These are phyloP conservation scores for Timema cristinae DNA, from an alignment of 2,888 invertebrate species.

Conservation along the genomic window DNA sequence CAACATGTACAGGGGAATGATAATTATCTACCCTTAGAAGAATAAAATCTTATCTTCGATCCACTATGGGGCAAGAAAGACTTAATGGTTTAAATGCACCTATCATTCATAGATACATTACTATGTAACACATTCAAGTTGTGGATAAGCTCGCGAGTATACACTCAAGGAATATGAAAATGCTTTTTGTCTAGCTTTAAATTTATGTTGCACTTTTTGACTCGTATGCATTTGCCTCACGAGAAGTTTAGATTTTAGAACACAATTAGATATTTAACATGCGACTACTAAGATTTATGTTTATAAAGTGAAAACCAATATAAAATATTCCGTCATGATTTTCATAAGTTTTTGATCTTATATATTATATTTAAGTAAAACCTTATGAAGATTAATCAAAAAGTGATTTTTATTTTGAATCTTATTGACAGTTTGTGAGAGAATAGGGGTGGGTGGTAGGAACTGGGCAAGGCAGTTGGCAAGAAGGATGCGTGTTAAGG, in stretches of 20 bases:
- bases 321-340: conserved; percentile 5
- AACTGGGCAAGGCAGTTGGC: no score
- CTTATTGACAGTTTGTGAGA: no score
- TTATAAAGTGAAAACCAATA: background rate
- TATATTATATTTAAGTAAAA: background rate
- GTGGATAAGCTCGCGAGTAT: conserved; percentile 10
- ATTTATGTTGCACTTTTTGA: background rate
- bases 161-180: conserved; percentile 4
- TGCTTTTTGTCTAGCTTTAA: background rate
- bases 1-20: conserved; percentile 8
- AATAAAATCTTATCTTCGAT: conserved; percentile 1
- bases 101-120: background rate
- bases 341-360: background rate
- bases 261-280: no score
- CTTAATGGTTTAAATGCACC: conserved; percentile 4
- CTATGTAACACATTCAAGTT: conserved; percentile 10
- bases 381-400: conserved; percentile 1
- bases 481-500: no score
- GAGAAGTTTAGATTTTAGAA: background rate
- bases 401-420: background rate
- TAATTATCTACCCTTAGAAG: conserved; percentile 6
- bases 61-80: conserved; percentile 10
- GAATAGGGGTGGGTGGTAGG: no score
- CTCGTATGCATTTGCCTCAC: background rate
- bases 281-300: background rate